Evolutionary conservation across 2,797 vertebrate genomes (phyloP), one percentile per base, ranked within the genome.

Genomic region (Corythornis leucogaster): DNA sequence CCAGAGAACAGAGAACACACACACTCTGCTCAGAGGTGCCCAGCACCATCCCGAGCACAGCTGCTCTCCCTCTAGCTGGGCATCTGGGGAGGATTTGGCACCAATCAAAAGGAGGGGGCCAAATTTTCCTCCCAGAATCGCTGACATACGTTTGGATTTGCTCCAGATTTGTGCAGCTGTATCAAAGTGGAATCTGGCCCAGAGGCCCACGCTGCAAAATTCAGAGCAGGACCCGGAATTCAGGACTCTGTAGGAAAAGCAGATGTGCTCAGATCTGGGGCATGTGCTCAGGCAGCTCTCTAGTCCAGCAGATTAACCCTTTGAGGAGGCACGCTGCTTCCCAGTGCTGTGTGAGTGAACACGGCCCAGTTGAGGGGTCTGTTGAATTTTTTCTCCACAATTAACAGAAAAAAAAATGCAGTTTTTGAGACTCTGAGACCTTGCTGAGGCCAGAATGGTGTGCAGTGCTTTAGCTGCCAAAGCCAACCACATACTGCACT

Each of bases 131-230:
- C 78, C 69, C 64, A 86, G 80, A 88, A 86, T 82, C 1, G 14
- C 80, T 92, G 95, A 91, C 77, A 67, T 28, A 76, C 1, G 6
- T 86, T 76, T 90, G 94, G 87, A 91, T 42, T 68, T 11, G 31
- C 45, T 94, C 90, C 90, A 95, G 55, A 81, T 86, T 45, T 31
- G 42, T 70, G 89, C 94, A 96, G 92, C 85, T 94, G 92, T 76
- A 84, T 77, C 77, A 19, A 83, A 87, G 70, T 22, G 17, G 80
- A 94, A 86, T 57, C 80, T 84, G 61, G 91, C 87, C 80, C 83
- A 94, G 91, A 88, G 83, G 71, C 92, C 64, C 80, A 61, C 31
- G 57, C 80, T 86, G 35, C 64, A 80, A 45, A 88, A 74, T 50
- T 67, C 2, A 90, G 70, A 91, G 80, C 67, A 89, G 64, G 21